Evolutionary conservation across 2,888 invertebrate genomes (phyloP), one percentile per base, ranked within the genome.

Genomic region (Ceriagrion tenellum): DNA sequence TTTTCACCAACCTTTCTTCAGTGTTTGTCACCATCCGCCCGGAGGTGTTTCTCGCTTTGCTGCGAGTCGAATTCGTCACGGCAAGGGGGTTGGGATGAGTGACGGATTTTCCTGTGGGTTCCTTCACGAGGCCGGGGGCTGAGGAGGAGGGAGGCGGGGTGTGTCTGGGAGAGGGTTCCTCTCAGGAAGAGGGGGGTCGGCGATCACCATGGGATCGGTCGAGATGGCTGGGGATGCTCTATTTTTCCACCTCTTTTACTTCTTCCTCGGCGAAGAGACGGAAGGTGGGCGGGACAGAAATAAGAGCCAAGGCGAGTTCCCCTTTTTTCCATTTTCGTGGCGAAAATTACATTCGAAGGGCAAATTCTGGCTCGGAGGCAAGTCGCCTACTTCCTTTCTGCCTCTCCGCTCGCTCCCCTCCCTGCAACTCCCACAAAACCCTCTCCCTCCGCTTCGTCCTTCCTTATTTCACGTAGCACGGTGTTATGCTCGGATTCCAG

Each of bases 281-380:
- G 47, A 55, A 40, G 8, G 23, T 26, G 55, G 23, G 30, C 35
- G 59, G 56, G 59, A 59, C 40, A 23, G 63, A 30, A 69, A 91
- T 63, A 91, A 63, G 91, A 63, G 35, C 30, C 81, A 10, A 12
- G 13, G 40, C 20, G 40, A n/a, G 89, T 89, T 89, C 55, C 55
- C 47, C 89, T 55, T 47, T 93, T 93, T 93, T 93, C 93, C 93
- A 93, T 69, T 93, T 93, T 93, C 93, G 63, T 40, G 69, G 93
- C 93, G 93, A 93, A 93, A 93, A 93, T 93, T 93, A 69, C 93
- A 93, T 93, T 93, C 69, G 93, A 74, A 93, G 69, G 93, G 93
- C 74, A 93, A 93, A 93, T 93, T 93, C 69, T 47, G 69, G 23
- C 40, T 35, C 40, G 93, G 93, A 47, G 93, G 89, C 55, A 55